These are phyloP conservation scores for Oophaga sylvatica DNA, from an alignment of 2,797 vertebrate genomes.

Conservation along the genomic window DNA sequence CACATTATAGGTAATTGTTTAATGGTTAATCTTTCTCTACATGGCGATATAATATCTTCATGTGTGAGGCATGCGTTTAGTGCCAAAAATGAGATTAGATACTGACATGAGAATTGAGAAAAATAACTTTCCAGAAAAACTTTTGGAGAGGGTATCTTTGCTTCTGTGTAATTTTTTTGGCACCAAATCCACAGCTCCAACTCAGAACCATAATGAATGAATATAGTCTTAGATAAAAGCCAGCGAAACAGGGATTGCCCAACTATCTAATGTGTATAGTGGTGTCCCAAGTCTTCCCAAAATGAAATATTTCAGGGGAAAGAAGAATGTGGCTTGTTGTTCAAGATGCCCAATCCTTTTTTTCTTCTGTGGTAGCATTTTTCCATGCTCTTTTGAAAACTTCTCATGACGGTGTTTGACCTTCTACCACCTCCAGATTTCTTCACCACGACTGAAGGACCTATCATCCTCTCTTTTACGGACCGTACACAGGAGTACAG, in stretches of 20 bases:
- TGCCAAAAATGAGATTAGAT: neutral
- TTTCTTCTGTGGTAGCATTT: too few relatives aligned
- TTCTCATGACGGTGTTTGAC: too few relatives aligned
- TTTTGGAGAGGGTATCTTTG: neutral
- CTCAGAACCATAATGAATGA: neutral
- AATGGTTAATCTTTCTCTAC: neutral
- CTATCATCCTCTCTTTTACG: too few relatives aligned
- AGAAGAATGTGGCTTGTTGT: too few relatives aligned
- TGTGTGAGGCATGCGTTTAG: neutral
- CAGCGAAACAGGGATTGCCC: neutral
- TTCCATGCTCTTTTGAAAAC: too few relatives aligned
- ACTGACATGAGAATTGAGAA: neutral
- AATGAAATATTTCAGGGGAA: too few relatives aligned
- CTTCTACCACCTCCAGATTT: too few relatives aligned
- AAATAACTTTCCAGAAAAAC: neutral
- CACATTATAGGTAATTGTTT: conserved; percentile 8
- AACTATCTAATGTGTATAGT: neutral
- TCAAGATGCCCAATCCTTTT: too few relatives aligned
- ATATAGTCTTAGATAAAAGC: neutral
- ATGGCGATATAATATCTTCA: neutral
- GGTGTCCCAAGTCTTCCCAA: too few relatives aligned
- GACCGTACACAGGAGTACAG: too few relatives aligned
- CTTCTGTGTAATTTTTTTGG: neutral
- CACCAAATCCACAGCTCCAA: neutral
- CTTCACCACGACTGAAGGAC: too few relatives aligned